Evolutionary conservation across 2,888 invertebrate genomes (phyloP).

Genomic region (Hanleya hanleyi): DNA sequence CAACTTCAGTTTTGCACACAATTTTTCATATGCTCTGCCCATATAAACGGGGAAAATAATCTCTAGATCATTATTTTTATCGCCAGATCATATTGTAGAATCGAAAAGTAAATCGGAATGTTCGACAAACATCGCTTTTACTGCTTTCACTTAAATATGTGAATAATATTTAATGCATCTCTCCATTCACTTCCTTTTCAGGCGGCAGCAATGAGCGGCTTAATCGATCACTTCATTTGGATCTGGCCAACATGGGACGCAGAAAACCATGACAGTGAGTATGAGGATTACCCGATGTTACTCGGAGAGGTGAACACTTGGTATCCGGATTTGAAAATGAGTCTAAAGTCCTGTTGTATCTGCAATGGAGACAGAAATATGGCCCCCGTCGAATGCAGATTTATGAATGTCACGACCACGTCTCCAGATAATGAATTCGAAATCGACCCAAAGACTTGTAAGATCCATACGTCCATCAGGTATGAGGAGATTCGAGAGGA

Average conservation of each 20-base stretch:
- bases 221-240: constrained; percentile 59
- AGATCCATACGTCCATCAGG: constrained; percentile 35
- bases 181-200: too few relatives aligned
- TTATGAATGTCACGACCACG: background rate
- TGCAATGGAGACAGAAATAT: background rate
- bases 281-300: background rate
- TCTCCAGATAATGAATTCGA: background rate
- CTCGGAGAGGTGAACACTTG: background rate
- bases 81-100: too few relatives aligned
- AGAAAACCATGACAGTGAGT: background rate
- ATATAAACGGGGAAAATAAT: too few relatives aligned
- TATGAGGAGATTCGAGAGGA: constrained; percentile 48
- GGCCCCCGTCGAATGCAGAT: background rate
- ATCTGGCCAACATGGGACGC: constrained; percentile 62
- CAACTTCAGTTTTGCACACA: too few relatives aligned
- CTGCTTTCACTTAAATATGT: too few relatives aligned
- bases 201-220: constrained; percentile 52
- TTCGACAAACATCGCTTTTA: too few relatives aligned
- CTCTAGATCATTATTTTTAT: too few relatives aligned
- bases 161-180: too few relatives aligned
- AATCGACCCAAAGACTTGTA: constrained; percentile 32
- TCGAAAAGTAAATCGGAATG: too few relatives aligned
- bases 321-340: background rate
- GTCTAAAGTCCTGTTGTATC: background rate
- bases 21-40: too few relatives aligned